phyloP scores from a whole-genome alignment of 2,113 vertebrate species.

The Reinhardtius hippoglossoides region DNA sequence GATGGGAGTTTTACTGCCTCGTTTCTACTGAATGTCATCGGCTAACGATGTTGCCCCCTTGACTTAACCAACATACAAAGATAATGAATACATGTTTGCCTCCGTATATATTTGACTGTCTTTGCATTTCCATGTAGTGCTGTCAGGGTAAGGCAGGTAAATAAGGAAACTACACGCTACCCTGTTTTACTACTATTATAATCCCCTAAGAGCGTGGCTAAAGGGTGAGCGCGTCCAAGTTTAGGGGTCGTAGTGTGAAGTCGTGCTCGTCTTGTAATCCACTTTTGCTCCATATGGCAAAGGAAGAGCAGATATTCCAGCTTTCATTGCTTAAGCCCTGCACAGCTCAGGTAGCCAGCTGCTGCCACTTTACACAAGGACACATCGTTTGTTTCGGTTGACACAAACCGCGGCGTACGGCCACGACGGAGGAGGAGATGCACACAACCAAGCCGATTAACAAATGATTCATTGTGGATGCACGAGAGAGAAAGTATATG shows the following conservation, averaged over 20 bases:
- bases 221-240: background rate
- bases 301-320: conserved; percentile 37
- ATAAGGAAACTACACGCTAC: background rate
- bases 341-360: conserved; percentile 20
- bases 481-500: background rate
- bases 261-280: conserved; percentile 49
- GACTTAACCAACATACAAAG: too few relatives aligned
- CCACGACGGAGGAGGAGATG: background rate
- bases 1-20: too few relatives aligned
- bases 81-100: too few relatives aligned
- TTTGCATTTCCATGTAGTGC: too few relatives aligned
- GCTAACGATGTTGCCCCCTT: too few relatives aligned
- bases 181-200: background rate
- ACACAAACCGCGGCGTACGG: background rate
- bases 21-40: too few relatives aligned
- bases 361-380: background rate
- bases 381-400: conserved; percentile 16
- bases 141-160: background rate
- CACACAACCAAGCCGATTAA: background rate
- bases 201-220: background rate
- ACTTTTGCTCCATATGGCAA: conserved; percentile 71
- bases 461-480: background rate
- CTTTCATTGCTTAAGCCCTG: conserved; percentile 42
- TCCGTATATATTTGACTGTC: too few relatives aligned
- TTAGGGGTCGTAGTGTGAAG: background rate